Conservation (phyloP, 2,888 invertebrate genomes). For the Microplitis manilae region DNA sequence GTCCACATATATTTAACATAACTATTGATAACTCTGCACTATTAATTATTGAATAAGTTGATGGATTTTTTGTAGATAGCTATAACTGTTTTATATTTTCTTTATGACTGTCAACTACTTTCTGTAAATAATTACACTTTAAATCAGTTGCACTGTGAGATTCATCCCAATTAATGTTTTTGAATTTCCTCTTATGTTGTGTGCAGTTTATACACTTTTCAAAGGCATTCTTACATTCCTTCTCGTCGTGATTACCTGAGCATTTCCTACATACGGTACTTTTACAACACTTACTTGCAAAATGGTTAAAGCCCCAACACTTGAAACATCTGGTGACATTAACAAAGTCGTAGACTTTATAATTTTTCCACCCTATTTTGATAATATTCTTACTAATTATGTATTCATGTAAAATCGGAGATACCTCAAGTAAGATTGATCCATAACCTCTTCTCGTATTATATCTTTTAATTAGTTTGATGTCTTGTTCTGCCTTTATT, state of each 20-base stretch:
- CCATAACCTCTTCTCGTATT: neutral
- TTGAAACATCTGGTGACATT: slow-evolving; percentile 4
- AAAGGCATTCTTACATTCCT: neutral
- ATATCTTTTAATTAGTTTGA: too few species aligned
- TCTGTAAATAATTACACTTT: slow-evolving; percentile 18
- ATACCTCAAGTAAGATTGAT: slow-evolving; percentile 2
- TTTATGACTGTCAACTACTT: slow-evolving; percentile 8
- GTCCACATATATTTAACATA: slow-evolving; percentile 33
- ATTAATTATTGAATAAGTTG: slow-evolving; percentile 16
- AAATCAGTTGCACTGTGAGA: slow-evolving; percentile 39
- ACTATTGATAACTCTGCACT: slow-evolving; percentile 7
- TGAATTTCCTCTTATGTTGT: slow-evolving; percentile 8
- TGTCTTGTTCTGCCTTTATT: too few species aligned
- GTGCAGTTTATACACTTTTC: slow-evolving; percentile 2
- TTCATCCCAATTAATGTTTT: slow-evolving; percentile 2
- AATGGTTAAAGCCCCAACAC: neutral
- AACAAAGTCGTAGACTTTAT: slow-evolving; percentile 2
- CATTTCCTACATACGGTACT: neutral
- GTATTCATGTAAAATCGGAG: neutral
- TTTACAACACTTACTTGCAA: neutral
- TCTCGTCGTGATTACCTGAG: neutral
- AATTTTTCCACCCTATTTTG: slow-evolving; percentile 2
- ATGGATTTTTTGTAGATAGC: neutral
- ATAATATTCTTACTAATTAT: neutral
- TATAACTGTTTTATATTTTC: slow-evolving; percentile 25